Evolutionary conservation across 2,888 invertebrate genomes (phyloP), one percentile per base, ranked within the genome.

Genomic region (Pogonocherus hispidulus): DNA sequence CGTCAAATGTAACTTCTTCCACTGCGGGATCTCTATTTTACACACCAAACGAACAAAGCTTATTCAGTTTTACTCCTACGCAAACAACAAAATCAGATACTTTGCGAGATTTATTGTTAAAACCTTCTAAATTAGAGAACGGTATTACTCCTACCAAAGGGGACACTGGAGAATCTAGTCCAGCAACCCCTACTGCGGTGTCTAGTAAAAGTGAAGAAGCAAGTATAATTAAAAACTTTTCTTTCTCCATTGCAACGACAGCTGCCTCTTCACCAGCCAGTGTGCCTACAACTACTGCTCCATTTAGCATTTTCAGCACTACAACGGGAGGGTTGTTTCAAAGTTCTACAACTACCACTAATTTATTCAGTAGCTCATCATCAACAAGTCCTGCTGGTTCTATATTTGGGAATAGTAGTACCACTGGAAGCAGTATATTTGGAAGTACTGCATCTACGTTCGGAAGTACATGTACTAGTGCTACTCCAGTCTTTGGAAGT

Each of bases 21-120:
- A 54, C 18, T 23, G 60, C 47, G 16, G 35, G 27, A 46, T 56
- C 63, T 1, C 9, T 57, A 8, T 67, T 67, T 47, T 47, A 11
- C 11, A 67, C 67, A 1, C 59, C 59, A 18, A 59, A 18, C 55
- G 66, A 62, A 37, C 62, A 52, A 63, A 52, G 52, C 18, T 63
- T 56, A 6, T 59, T 59, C 19, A 59, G 59, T 41, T 54, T 63
- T 16, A 35, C 70, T n/a, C 62, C 70, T 11, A 47, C 27, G 3
- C 47, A 55, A n/a, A 37, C 47, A 41, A 44, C 55, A 1, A 73
- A 75, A 66, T 20, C 65, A 0, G 73, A 71, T n/a, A 67, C 57
- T 19, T 51, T 72, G 18, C 70, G 64, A 51, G 71, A 70, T 9
- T 63, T 75, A 37, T 69, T 74, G 6, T 59, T 67, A 19, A 76